A percentile compares a stretch with the other conserved stretches of the same genome.
Conservation (phyloP, 2,113 vertebrate genomes). For the Toxostoma redivivum region DNA sequence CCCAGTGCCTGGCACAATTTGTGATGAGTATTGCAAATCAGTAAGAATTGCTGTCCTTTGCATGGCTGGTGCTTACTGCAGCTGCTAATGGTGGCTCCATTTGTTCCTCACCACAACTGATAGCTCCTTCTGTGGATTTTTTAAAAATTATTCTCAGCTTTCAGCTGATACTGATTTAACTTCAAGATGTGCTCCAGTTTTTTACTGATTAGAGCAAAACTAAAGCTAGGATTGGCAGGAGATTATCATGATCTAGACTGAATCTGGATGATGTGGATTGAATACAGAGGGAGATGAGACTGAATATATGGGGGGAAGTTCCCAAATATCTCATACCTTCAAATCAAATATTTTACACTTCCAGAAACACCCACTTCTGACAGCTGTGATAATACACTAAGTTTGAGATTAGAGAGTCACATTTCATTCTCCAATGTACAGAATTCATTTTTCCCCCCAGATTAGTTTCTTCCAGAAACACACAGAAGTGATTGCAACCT, state of each 20-base stretch:
- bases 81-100: neutral
- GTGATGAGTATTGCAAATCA: neutral
- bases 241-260: neutral
- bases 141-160: neutral
- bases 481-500: neutral
- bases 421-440: neutral
- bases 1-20: neutral
- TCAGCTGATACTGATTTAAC: neutral
- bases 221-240: neutral
- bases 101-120: neutral
- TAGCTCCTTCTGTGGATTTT: neutral
- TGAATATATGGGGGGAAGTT: neutral
- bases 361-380: neutral
- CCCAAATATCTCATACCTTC: neutral
- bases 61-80: neutral
- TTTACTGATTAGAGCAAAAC: neutral
- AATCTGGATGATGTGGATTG: neutral
- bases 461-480: neutral
- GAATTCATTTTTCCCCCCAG: neutral
- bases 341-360: neutral
- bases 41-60: neutral
- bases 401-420: neutral
- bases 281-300: neutral
- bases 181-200: neutral
- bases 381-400: neutral